phyloP scores from a whole-genome alignment of 2,888 invertebrate species.

The Athalia cordata region DNA sequence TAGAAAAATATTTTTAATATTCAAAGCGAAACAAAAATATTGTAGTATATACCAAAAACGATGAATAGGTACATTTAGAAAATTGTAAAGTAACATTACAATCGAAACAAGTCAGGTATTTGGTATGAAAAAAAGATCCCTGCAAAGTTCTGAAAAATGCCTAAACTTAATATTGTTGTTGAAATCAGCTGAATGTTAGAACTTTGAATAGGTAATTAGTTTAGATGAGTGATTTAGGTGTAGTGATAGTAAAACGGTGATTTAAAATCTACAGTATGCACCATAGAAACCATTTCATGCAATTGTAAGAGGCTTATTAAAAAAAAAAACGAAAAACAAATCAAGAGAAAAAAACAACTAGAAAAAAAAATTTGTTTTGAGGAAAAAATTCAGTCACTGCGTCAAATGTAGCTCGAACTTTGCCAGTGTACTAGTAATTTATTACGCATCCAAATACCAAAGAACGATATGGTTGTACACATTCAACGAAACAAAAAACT shows the following conservation, averaged over 20 bases:
- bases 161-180: not conserved
- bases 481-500: too few relatives aligned
- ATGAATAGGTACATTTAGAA: too few relatives aligned
- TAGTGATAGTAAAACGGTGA: not conserved
- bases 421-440: too few relatives aligned
- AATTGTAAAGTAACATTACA: not conserved
- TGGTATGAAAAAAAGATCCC: not conserved
- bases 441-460: too few relatives aligned
- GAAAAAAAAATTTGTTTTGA: too few relatives aligned
- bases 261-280: not conserved
- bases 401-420: too few relatives aligned
- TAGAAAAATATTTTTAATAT: too few relatives aligned
- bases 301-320: not conserved
- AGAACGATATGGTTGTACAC: too few relatives aligned
- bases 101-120: not conserved
- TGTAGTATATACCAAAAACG: too few relatives aligned
- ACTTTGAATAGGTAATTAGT: not conserved
- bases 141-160: not conserved
- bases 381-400: too few relatives aligned
- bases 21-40: too few relatives aligned
- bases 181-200: not conserved
- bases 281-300: not conserved
- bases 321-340: not conserved
- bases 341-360: not conserved
- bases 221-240: constrained; percentile 13